phyloP scores from a whole-genome alignment of 2,888 invertebrate genomes.

The Keiferia lycopersicella region DNA sequence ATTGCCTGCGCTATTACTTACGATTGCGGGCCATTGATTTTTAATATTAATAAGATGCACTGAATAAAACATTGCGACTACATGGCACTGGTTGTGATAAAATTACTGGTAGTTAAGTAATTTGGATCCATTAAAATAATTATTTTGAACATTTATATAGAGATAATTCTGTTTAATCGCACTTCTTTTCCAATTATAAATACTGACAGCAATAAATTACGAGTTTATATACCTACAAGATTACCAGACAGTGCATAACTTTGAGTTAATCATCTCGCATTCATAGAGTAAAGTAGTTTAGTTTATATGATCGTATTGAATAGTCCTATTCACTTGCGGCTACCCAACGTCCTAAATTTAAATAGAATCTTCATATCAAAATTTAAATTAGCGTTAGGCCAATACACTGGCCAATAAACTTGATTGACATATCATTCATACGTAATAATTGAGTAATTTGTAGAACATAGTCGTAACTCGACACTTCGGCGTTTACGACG shows the following conservation, averaged over 20 bases:
- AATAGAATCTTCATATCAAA: conserved; percentile 13
- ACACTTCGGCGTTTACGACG: conserved; percentile 61
- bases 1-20: conserved; percentile 33
- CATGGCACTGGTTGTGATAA: not conserved
- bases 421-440: conserved; percentile 25
- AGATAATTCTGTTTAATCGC: conserved; percentile 3
- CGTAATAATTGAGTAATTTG: conserved; percentile 29
- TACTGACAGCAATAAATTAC: conserved; percentile 9
- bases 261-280: conserved; percentile 15
- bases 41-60: conserved; percentile 21
- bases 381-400: conserved; percentile 22
- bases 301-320: conserved; percentile 6
- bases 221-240: not conserved
- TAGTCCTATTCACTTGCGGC: conserved; percentile 3
- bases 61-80: conserved; percentile 12
- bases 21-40: conserved; percentile 25
- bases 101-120: conserved; percentile 1
- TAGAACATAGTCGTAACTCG: conserved; percentile 24
- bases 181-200: conserved; percentile 12
- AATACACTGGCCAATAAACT: conserved; percentile 26
- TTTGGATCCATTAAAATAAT: conserved; percentile 11
- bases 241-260: conserved; percentile 3
- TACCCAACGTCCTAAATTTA: conserved; percentile 9
- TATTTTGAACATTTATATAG: conserved; percentile 3
- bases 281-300: conserved; percentile 15